phyloP scores from a whole-genome alignment of 2,797 vertebrate species.

The Squalus acanthias region DNA sequence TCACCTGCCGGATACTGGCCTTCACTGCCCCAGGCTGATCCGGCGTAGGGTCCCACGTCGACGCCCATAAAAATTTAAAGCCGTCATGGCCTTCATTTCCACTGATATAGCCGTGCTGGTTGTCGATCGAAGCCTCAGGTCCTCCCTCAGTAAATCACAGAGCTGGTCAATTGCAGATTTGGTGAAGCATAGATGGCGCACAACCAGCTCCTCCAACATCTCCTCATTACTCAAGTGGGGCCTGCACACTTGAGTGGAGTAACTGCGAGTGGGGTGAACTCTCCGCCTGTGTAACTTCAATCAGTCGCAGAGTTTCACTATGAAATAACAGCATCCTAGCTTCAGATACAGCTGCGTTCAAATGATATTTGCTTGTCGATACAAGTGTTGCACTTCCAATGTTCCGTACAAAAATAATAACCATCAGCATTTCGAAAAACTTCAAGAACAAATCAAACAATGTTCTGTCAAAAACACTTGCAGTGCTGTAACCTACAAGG shows the following conservation, averaged over 20 bases:
- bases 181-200: too few relatives aligned
- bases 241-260: neutral
- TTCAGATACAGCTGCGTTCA: neutral
- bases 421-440: neutral
- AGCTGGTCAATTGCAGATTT: too few relatives aligned
- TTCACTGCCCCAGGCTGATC: neutral
- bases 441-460: neutral
- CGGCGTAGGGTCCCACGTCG: neutral
- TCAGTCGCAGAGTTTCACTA: neutral
- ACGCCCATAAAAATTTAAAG: neutral
- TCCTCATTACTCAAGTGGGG: neutral
- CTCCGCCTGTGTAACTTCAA: neutral
- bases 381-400: neutral
- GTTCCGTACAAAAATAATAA: neutral
- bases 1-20: too few relatives aligned
- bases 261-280: neutral
- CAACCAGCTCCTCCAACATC: neutral
- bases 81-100: neutral
- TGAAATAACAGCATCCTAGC: neutral
- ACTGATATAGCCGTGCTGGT: neutral
- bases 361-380: neutral
- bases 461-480: neutral
- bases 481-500: too few relatives aligned
- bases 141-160: too few relatives aligned
- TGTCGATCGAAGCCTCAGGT: too few relatives aligned